phyloP scores from a whole-genome alignment of 2,113 vertebrate genomes.

The Gobiocypris rarus region DNA sequence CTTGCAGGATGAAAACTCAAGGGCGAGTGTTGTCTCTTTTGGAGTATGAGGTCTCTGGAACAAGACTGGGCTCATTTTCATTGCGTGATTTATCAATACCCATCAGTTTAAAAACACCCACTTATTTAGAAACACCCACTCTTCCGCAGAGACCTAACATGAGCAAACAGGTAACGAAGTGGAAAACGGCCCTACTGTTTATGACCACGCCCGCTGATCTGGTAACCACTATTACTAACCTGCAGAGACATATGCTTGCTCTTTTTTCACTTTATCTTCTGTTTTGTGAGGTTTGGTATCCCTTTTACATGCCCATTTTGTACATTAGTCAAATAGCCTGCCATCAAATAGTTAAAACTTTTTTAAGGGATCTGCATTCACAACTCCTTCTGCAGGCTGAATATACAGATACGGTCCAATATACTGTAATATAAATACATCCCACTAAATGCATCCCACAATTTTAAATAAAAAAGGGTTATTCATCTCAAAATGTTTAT shows the following conservation, averaged over 20 bases:
- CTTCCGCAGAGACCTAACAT: no score
- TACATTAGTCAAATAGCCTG: neutral
- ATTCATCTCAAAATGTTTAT: constrained; percentile 52
- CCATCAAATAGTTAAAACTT: neutral
- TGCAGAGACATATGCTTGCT: no score
- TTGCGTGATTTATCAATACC: no score
- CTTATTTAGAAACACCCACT: no score
- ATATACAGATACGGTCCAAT: neutral
- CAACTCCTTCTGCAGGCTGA: neutral
- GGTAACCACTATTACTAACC: no score
- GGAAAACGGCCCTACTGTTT: no score
- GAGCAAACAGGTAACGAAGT: no score
- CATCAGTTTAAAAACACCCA: no score
- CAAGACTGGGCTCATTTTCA: no score
- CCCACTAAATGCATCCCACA: neutral
- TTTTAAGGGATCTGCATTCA: neutral
- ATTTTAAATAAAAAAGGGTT: neutral
- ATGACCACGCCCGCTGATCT: no score
- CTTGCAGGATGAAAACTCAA: neutral
- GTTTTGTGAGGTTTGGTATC: neutral
- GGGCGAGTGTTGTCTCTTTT: neutral
- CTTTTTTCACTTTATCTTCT: neutral
- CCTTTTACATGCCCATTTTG: neutral
- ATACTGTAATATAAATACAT: neutral
- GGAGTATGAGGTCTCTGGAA: no score